A percentile compares a stretch with the other conserved stretches of the same genome.
These are phyloP conservation scores for Dysdera silvatica DNA, from an alignment of 1,140 invertebrate genomes.

Conservation along the genomic window DNA sequence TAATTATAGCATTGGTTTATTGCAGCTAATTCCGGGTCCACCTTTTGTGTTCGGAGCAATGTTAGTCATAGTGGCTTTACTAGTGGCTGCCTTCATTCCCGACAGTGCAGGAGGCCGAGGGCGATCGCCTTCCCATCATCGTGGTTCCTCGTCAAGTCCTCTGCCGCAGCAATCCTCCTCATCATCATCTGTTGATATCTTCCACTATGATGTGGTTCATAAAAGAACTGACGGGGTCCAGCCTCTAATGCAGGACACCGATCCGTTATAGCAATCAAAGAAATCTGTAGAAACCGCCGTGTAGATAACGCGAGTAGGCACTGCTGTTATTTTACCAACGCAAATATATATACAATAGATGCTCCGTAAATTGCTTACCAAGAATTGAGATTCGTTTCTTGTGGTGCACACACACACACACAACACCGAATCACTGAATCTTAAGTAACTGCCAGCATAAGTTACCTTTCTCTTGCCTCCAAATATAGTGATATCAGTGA, in stretches of 20 bases:
- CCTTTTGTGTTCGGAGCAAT: constrained; percentile 98
- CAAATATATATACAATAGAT: too few relatives aligned
- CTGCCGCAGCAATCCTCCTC: background rate
- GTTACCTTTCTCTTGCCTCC: too few relatives aligned
- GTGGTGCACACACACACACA: too few relatives aligned
- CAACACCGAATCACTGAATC: too few relatives aligned
- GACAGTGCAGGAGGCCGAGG: constrained; percentile 44
- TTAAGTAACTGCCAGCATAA: too few relatives aligned
- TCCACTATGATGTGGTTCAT: constrained; percentile 26
- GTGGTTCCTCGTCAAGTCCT: constrained; percentile 17
- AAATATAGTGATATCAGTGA: too few relatives aligned
- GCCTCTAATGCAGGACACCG: constrained; percentile 30
- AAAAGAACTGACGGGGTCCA: constrained; percentile 25
- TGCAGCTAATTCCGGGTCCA: constrained; percentile 85
- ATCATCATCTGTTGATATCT: constrained; percentile 2
- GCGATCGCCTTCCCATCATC: constrained; percentile 14
- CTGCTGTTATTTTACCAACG: too few relatives aligned
- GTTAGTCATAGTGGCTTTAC: constrained; percentile 86
- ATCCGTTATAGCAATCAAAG: constrained; percentile 32
- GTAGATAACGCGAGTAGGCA: too few relatives aligned
- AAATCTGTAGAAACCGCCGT: too few relatives aligned
- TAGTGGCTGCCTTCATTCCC: constrained; percentile 86
- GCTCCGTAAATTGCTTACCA: too few relatives aligned
- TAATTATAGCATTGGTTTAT: background rate
- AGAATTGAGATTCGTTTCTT: too few relatives aligned